Evolutionary conservation across 2,888 invertebrate species (phyloP), one percentile per base, ranked within the genome.

Genomic region (Drosophila yooni): DNA sequence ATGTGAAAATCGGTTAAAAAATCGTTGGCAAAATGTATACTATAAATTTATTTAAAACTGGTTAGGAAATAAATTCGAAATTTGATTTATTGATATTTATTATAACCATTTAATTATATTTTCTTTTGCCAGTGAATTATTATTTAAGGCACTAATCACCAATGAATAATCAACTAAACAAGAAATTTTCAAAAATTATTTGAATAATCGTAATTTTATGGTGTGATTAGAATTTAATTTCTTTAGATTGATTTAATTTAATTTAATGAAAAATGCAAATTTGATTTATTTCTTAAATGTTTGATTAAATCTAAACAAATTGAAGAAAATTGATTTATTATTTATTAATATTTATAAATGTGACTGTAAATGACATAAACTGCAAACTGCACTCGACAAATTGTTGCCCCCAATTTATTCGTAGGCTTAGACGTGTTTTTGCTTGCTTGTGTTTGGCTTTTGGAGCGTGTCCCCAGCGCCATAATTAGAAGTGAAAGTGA

Each of bases 401-500:
- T 65, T 73, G 53, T 77, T 52, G 59, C 59, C 53, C 56, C 40
- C 59, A 52, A 57, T 60, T 52, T 50, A 21, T 50, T 27, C 36
- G 57, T 13, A 53, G 27, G 50, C 18, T 51, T 40, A n/a, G 40
- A 29, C 43, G 43, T 46, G 68, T 25, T 46, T 25, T 25, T 54
- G 8, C 21, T 15, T 72, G 67, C 67, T 85, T 87, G 77, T 84
- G 53, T 74, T 68, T 60, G 54, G 54, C 65, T 81, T 87, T 85
- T 85, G 70, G 84, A 81, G 84, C 84, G 64, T 84, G 71, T 85
- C 79, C 74, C 81, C 60, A 67, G 79, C 58, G 80, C 70, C 82
- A 72, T 69, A 78, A 84, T 87, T 82, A 79, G 57, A 84, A 88
- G 74, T 71, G 72, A 81, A 82, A 76, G 81, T 84, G 88, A 72